phyloP scores from a whole-genome alignment of 1,140 invertebrate species.

The Aphidius gifuensis region DNA sequence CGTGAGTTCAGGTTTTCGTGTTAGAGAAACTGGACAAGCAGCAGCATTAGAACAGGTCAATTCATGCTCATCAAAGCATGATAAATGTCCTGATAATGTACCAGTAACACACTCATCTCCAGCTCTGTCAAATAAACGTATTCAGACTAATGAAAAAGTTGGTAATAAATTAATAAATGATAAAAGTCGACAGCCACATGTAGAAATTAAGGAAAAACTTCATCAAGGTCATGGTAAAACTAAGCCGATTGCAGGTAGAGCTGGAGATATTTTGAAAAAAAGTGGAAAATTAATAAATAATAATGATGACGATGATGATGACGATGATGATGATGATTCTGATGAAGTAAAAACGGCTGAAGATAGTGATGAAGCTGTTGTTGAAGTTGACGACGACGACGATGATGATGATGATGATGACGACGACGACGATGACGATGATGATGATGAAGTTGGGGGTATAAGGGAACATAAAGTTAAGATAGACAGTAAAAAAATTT shows the following conservation, averaged over 20 bases:
- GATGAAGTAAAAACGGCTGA: constrained; percentile 17
- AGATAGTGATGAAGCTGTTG: constrained; percentile 19
- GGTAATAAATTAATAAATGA: constrained; percentile 35
- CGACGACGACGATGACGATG: constrained; percentile 24
- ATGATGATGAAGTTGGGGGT: constrained; percentile 21
- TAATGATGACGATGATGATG: constrained; percentile 17
- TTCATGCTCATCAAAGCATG: constrained; percentile 25
- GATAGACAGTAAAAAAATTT: constrained; percentile 12
- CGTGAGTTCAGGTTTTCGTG: constrained; percentile 41
- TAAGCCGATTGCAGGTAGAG: constrained; percentile 6
- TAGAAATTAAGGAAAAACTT: constrained; percentile 20
- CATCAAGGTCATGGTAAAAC: neutral
- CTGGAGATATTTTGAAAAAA: neutral
- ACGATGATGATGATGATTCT: constrained; percentile 11
- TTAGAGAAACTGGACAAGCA: constrained; percentile 36
- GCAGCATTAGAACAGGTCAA: constrained; percentile 12
- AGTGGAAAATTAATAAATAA: constrained; percentile 11
- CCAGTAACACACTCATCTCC: constrained; percentile 12
- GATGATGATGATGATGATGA: constrained; percentile 24
- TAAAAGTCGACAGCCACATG: constrained; percentile 38
- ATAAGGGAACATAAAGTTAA: constrained; percentile 12
- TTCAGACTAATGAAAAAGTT: constrained; percentile 24
- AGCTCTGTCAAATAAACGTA: constrained; percentile 13
- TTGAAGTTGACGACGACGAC: constrained; percentile 16
- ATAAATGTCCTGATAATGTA: constrained; percentile 35